phyloP scores from a whole-genome alignment of 2,888 invertebrate genomes.

The Thera obeliscata region DNA sequence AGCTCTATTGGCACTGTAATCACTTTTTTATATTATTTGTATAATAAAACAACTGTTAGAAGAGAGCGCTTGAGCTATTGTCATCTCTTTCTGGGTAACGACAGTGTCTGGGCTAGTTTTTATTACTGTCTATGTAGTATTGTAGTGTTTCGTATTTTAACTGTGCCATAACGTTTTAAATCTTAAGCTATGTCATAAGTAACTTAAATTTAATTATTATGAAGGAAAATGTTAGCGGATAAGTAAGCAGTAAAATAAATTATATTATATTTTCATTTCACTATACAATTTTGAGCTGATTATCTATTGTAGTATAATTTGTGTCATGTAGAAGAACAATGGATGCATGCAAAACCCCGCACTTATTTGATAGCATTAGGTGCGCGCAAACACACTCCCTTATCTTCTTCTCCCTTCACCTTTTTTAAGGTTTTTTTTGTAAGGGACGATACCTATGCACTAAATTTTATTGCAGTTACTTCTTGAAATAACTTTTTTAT shows the following conservation, averaged over 20 bases:
- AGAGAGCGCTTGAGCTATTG: not conserved
- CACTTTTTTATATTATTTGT: slow-evolving; percentile 18
- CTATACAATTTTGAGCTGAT: too few species aligned
- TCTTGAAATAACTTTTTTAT: too few species aligned
- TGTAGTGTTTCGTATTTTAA: not conserved
- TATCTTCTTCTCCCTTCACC: too few species aligned
- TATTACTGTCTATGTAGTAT: not conserved
- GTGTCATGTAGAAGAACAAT: too few species aligned
- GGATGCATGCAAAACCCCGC: too few species aligned
- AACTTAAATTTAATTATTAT: not conserved
- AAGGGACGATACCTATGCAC: too few species aligned
- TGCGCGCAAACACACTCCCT: too few species aligned
- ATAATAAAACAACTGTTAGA: not conserved
- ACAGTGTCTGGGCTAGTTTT: not conserved
- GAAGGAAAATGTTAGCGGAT: not conserved
- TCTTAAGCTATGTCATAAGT: slow-evolving; percentile 6
- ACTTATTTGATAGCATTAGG: too few species aligned
- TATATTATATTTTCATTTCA: too few species aligned
- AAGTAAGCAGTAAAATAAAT: not conserved
- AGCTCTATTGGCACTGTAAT: slow-evolving; percentile 37
- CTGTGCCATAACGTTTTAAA: not conserved
- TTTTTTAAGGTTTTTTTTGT: too few species aligned
- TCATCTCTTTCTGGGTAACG: not conserved
- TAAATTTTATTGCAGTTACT: too few species aligned
- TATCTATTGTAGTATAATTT: too few species aligned